Conservation (phyloP, 2,113 vertebrate genomes). For the Trematocara unimaculatum region DNA sequence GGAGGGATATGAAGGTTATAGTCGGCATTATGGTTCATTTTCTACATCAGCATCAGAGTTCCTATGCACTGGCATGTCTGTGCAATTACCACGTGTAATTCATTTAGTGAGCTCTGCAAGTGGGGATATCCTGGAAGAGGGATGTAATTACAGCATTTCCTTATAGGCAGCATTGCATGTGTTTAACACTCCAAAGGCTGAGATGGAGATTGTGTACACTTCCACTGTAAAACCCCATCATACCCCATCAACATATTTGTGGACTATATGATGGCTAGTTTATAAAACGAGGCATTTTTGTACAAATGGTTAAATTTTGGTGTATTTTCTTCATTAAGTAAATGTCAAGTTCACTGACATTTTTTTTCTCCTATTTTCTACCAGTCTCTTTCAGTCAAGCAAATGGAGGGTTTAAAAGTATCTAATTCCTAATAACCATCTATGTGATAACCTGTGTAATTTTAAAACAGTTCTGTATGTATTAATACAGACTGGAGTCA, state of each 20-base stretch:
- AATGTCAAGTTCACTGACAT: neutral
- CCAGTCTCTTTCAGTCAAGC: neutral
- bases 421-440: neutral
- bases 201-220: neutral
- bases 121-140: slow-evolving; percentile 22
- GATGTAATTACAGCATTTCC: slow-evolving; percentile 33
- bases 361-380: neutral
- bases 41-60: neutral
- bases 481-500: neutral
- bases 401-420: neutral
- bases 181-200: neutral
- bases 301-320: neutral
- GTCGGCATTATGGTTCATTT: neutral
- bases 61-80: neutral
- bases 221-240: neutral
- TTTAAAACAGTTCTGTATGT: neutral
- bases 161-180: neutral
- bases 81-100: slow-evolving; percentile 33
- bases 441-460: neutral
- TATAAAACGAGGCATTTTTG: neutral
- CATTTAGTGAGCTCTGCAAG: slow-evolving; percentile 27
- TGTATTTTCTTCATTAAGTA: neutral
- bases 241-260: neutral
- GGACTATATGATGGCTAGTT: neutral
- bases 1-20: neutral